These are phyloP conservation scores for Eupithecia exiguata DNA, from an alignment of 2,888 invertebrate genomes.

Conservation along the genomic window DNA sequence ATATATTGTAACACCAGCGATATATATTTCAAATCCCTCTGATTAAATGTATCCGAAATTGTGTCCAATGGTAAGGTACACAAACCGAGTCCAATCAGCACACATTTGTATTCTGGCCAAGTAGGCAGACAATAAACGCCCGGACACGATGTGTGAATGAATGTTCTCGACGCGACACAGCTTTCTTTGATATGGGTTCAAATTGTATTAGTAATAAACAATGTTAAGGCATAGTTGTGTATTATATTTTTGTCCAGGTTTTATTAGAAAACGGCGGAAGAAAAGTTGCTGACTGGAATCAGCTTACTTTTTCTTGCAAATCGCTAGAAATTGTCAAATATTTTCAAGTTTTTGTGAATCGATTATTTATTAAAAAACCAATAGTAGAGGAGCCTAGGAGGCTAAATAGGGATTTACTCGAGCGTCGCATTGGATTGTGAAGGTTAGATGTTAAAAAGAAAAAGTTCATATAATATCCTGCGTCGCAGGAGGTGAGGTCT, in stretches of 20 bases:
- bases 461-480: too few species aligned
- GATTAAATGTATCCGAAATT: constrained; percentile 5
- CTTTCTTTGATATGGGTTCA: constrained; percentile 56
- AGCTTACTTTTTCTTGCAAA: background rate
- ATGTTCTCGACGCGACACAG: constrained; percentile 46
- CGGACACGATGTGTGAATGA: constrained; percentile 16
- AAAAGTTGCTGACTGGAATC: background rate
- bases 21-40: background rate
- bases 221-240: background rate
- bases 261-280: background rate
- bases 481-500: too few species aligned
- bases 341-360: background rate
- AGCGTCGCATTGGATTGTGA: too few species aligned
- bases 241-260: background rate
- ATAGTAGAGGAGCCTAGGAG: too few species aligned
- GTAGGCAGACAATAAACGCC: constrained; percentile 13
- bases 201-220: constrained; percentile 48
- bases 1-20: background rate
- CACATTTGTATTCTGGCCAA: constrained; percentile 20
- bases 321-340: background rate
- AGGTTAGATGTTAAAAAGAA: too few species aligned
- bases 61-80: constrained; percentile 15
- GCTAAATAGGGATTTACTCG: too few species aligned
- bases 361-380: too few species aligned
- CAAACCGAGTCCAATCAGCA: constrained; percentile 14